Percentiles rank a stretch among this genome's conserved stretches.
Evolutionary conservation across 2,888 invertebrate species (phyloP).

Genomic region (Eristalinus aeneus): DNA sequence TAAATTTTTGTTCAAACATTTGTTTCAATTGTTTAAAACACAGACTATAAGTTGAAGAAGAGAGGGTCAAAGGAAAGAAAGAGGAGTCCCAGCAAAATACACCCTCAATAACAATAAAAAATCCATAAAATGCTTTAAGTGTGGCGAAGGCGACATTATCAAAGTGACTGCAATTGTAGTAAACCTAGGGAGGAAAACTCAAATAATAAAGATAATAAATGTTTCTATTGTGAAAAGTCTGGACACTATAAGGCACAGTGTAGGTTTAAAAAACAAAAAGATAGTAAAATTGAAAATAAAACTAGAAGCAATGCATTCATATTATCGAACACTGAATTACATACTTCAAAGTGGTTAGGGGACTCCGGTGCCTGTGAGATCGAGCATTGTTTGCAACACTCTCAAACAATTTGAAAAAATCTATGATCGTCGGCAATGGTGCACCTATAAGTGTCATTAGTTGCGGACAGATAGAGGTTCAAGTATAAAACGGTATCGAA

Average conservation of each 20-base stretch:
- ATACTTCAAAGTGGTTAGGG: background rate
- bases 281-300: background rate
- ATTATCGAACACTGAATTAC: background rate
- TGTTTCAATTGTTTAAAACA: no score
- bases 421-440: background rate
- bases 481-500: background rate
- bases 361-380: background rate
- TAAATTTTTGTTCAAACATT: no score
- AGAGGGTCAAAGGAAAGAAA: constrained; percentile 1
- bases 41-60: no score
- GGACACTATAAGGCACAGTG: background rate
- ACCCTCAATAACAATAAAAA: background rate
- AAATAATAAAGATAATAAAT: background rate
- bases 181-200: background rate
- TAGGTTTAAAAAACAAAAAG: background rate
- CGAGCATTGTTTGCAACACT: background rate
- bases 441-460: background rate
- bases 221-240: constrained; percentile 1
- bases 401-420: background rate
- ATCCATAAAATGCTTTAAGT: background rate
- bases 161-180: background rate
- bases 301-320: background rate
- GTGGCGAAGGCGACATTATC: background rate
- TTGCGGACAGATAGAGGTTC: constrained; percentile 1
- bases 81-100: constrained; percentile 1